Percentiles rank a stretch among this genome's conserved stretches.
Evolutionary conservation across 2,797 vertebrate genomes (phyloP).

Genomic region (Chromobotia macracanthus): DNA sequence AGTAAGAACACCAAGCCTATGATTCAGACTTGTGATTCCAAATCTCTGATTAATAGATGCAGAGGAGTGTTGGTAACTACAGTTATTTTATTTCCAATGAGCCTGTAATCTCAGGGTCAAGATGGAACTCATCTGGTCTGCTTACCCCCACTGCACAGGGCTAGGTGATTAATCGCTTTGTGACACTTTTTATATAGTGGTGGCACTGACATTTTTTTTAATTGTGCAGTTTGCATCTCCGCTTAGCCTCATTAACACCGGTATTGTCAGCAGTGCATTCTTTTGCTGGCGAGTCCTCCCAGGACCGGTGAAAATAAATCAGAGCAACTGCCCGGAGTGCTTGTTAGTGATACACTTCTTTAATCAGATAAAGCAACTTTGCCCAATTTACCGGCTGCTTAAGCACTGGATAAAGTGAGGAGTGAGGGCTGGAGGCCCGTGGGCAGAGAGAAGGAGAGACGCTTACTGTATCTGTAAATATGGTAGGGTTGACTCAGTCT

Average conservation of each 20-base stretch:
- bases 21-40: constrained; percentile 17
- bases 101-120: constrained; percentile 28
- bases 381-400: constrained; percentile 69
- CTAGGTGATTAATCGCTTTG: constrained; percentile 49
- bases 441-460: constrained; percentile 51
- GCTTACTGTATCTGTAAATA: constrained; percentile 54
- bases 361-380: constrained; percentile 73
- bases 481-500: constrained; percentile 47
- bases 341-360: constrained; percentile 71
- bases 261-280: constrained; percentile 57
- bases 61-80: constrained; percentile 24
- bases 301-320: constrained; percentile 64
- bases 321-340: constrained; percentile 63
- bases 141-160: constrained; percentile 1
- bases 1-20: constrained; percentile 6
- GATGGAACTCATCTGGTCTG: constrained; percentile 17
- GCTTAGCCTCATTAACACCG: constrained; percentile 61
- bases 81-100: constrained; percentile 32
- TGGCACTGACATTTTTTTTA: constrained; percentile 48
- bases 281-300: constrained; percentile 55
- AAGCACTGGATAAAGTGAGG: constrained; percentile 62
- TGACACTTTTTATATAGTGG: constrained; percentile 44
- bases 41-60: constrained; percentile 27
- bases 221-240: constrained; percentile 56
- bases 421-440: constrained; percentile 50